Percentiles rank a stretch among this genome's conserved stretches.
Evolutionary conservation across 2,113 vertebrate species (phyloP).

Genomic region (Chionodraco myersi): DNA sequence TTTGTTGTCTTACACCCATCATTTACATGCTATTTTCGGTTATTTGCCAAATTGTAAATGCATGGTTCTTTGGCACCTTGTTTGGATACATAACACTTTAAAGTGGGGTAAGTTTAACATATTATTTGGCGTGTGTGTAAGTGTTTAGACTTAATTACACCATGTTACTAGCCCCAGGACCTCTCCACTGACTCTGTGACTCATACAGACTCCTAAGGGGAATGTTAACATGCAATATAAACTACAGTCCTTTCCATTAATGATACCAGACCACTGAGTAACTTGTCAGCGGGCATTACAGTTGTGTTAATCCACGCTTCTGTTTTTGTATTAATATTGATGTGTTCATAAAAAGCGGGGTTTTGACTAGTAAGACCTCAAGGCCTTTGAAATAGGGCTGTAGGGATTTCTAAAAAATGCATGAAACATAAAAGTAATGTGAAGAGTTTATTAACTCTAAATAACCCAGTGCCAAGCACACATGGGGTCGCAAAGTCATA

Average conservation of each 20-base stretch:
- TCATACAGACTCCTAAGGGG: conserved; percentile 35
- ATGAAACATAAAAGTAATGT: conserved; percentile 82
- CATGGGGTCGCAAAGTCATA: conserved; percentile 51
- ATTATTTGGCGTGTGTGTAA: not conserved
- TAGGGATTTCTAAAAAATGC: conserved; percentile 79
- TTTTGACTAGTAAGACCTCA: conserved; percentile 69
- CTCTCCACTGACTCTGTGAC: conserved; percentile 28
- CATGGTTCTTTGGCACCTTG: no score
- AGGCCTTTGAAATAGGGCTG: conserved; percentile 68
- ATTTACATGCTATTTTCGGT: not conserved
- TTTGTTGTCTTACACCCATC: not conserved
- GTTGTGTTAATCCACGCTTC: conserved; percentile 69
- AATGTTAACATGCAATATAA: conserved; percentile 66
- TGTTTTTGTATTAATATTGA: conserved; percentile 79
- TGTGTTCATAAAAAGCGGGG: conserved; percentile 68
- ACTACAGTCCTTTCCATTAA: conserved; percentile 65
- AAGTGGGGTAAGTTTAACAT: not conserved
- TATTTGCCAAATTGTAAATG: not conserved
- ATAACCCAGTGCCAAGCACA: conserved; percentile 59
- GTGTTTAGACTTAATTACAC: conserved; percentile 48
- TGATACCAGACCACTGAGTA: conserved; percentile 65
- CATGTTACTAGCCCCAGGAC: conserved; percentile 5
- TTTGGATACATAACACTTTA: not conserved
- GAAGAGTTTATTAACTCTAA: conserved; percentile 81
- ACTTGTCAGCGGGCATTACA: conserved; percentile 75